These are phyloP conservation scores for Bovichtus variegatus DNA, from an alignment of 2,797 vertebrate species.

Conservation along the genomic window DNA sequence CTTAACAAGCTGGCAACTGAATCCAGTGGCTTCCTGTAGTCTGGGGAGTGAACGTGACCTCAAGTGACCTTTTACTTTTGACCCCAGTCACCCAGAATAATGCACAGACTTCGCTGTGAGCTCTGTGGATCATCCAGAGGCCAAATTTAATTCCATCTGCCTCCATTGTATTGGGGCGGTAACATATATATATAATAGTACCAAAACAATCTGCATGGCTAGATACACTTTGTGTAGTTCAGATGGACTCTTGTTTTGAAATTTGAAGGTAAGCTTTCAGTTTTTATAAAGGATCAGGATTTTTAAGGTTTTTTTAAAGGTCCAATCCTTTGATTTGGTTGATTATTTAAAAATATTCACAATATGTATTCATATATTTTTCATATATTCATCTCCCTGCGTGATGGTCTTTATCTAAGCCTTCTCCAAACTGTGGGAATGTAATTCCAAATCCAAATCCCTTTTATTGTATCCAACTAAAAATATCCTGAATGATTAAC, in stretches of 20 bases:
- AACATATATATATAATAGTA: background rate
- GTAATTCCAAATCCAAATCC: no score
- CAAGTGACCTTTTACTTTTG: constrained; percentile 21
- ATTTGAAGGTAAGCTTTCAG: background rate
- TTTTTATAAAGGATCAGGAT: background rate
- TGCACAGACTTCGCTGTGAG: background rate
- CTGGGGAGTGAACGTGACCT: constrained; percentile 10
- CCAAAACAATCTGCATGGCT: background rate
- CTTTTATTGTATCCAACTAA: no score
- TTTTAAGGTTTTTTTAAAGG: no score
- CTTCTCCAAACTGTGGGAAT: background rate
- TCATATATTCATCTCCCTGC: background rate
- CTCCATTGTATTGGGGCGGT: background rate
- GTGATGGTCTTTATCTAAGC: background rate
- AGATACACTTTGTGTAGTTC: background rate
- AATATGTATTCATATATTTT: constrained; percentile 5
- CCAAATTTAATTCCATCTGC: accelerated
- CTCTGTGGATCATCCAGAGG: background rate
- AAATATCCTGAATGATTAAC: no score
- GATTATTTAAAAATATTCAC: background rate
- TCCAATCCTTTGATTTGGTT: no score
- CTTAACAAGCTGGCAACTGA: constrained; percentile 20
- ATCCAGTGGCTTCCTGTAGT: background rate
- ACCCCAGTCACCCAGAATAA: background rate
- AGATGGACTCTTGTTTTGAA: background rate